Conservation (phyloP, 1,140 invertebrate genomes). For the Ceratina japonica region DNA sequence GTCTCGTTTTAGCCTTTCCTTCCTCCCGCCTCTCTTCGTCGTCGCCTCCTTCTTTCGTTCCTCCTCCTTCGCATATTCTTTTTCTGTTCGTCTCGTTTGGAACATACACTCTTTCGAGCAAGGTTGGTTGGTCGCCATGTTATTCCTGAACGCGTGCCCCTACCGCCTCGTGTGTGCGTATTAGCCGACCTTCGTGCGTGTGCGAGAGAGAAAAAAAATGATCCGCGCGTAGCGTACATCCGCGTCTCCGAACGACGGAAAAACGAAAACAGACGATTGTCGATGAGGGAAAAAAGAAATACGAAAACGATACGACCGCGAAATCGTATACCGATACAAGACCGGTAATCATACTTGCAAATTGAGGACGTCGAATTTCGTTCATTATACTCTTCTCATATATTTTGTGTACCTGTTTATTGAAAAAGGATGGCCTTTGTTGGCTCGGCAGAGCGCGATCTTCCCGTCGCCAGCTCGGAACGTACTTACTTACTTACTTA, state of each 20-base stretch:
- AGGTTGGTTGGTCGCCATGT: constrained; percentile 72
- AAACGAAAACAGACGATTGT: constrained; percentile 4
- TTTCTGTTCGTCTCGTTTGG: constrained; percentile 54
- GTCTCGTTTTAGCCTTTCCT: constrained; percentile 68
- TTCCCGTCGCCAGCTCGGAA: background rate
- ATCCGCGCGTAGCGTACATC: background rate
- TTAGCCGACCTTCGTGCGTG: constrained; percentile 69
- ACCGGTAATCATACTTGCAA: constrained; percentile 43
- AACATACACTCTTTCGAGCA: constrained; percentile 69
- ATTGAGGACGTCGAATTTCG: constrained; percentile 68
- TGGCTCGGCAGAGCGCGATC: background rate
- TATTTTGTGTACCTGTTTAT: constrained; percentile 26
- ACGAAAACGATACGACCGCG: constrained; percentile 28
- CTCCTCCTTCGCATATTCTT: constrained; percentile 49
- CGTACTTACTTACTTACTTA: too few species aligned
- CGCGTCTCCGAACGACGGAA: too few species aligned
- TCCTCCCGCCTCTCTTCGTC: constrained; percentile 43
- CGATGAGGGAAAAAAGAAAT: background rate
- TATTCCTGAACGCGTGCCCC: constrained; percentile 59
- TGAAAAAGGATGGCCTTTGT: constrained; percentile 39
- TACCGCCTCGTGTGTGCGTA: constrained; percentile 68
- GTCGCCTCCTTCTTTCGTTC: constrained; percentile 57
- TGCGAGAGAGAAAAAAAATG: constrained; percentile 37
- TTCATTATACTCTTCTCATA: constrained; percentile 52
- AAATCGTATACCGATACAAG: constrained; percentile 48